A percentile compares a stretch with the other conserved stretches of the same genome.
These are phyloP conservation scores for Drosophila neutralis DNA, from an alignment of 2,888 invertebrate genomes.

Conservation along the genomic window DNA sequence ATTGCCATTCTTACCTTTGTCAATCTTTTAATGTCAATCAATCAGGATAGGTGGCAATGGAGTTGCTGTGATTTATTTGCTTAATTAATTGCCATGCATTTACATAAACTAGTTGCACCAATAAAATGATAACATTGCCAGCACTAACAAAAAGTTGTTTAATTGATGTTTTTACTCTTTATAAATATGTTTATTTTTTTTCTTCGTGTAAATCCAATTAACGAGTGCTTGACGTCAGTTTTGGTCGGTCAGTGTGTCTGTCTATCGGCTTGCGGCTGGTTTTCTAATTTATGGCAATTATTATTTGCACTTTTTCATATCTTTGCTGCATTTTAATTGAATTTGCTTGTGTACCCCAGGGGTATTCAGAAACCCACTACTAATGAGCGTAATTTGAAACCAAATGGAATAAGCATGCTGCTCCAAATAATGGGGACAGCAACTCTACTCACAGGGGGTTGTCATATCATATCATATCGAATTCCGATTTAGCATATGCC, in stretches of 20 bases:
- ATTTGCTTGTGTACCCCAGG: conserved; percentile 32
- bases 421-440: conserved; percentile 32
- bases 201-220: conserved; percentile 68
- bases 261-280: conserved; percentile 18
- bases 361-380: conserved; percentile 21
- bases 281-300: conserved; percentile 76
- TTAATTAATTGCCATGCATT: conserved; percentile 71
- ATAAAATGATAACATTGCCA: conserved; percentile 41
- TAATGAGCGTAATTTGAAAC: conserved; percentile 38
- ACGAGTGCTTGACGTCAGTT: conserved; percentile 40
- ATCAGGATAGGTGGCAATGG: conserved; percentile 39
- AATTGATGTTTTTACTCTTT: conserved; percentile 50
- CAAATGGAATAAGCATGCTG: conserved; percentile 29
- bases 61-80: conserved; percentile 60
- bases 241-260: conserved; percentile 17
- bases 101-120: conserved; percentile 47
- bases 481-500: conserved; percentile 38
- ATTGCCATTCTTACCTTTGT: conserved; percentile 1
- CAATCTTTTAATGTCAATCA: conserved; percentile 29
- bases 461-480: conserved; percentile 15
- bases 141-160: conserved; percentile 54
- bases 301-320: conserved; percentile 49
- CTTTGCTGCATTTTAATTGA: conserved; percentile 65
- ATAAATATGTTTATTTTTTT: conserved; percentile 1
- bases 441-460: conserved; percentile 23